Percentiles rank a stretch among this genome's conserved stretches.
Conservation (phyloP, 2,113 vertebrate genomes). For the Odobenus rosmarus region DNA sequence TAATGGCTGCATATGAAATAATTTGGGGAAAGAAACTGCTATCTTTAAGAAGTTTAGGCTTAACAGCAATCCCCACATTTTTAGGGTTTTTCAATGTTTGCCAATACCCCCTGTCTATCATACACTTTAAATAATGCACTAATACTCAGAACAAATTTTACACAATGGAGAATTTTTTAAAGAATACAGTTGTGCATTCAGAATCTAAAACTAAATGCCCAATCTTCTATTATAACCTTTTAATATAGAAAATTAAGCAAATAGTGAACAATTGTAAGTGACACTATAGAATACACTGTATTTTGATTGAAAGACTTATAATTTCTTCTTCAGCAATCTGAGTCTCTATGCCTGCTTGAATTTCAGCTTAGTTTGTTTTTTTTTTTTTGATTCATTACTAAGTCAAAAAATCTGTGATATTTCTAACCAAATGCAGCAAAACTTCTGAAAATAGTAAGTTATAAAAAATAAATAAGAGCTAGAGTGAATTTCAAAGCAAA, state of each 20-base stretch:
- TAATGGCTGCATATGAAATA: not conserved
- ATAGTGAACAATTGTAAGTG: not conserved
- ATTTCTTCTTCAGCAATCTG: not conserved
- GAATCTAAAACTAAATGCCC: not conserved
- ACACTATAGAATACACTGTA: not conserved
- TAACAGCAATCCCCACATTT: not conserved
- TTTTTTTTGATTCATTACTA: not conserved
- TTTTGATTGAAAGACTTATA: not conserved
- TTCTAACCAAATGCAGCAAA: not conserved
- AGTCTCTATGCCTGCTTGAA: not conserved
- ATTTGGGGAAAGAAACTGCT: not conserved
- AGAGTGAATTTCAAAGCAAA: not conserved
- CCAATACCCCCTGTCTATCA: not conserved
- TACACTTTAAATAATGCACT: not conserved
- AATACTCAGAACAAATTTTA: not conserved
- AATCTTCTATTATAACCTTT: not conserved
- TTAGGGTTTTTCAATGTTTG: not conserved
- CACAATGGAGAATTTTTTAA: not conserved
- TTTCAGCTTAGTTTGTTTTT: not conserved
- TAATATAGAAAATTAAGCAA: not conserved
- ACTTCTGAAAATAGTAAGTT: conserved; percentile 22
- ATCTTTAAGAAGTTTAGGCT: not conserved
- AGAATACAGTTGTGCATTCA: not conserved
- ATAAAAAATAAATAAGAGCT: not conserved
- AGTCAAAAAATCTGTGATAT: not conserved